Evolutionary conservation across 2,113 vertebrate species (phyloP).

Genomic region (Trematocara stigmaticum): DNA sequence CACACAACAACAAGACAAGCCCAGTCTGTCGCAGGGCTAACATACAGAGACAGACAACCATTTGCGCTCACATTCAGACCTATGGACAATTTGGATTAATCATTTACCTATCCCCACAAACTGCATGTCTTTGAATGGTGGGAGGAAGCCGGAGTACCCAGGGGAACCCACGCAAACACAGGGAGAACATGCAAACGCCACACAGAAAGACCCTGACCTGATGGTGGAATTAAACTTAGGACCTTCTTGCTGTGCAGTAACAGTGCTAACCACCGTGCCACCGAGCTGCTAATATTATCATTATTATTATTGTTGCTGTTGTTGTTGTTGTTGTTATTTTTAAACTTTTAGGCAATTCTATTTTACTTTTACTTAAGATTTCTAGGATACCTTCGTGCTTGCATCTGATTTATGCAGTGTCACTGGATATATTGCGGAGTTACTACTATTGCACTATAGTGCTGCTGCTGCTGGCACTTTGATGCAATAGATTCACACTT

Average conservation of each 20-base stretch:
- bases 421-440: neutral
- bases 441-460: neutral
- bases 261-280: neutral
- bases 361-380: neutral
- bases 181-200: neutral
- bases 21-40: neutral
- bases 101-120: too few relatives aligned
- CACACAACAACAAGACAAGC: neutral
- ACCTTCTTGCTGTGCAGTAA: neutral
- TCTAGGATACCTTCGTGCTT: neutral
- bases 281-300: neutral
- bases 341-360: neutral
- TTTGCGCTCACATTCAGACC: too few relatives aligned
- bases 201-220: neutral
- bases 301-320: too few relatives aligned
- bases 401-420: neutral
- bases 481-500: neutral
- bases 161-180: neutral
- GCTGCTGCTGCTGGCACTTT: neutral
- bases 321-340: rapidly evolving
- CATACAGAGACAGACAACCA: too few relatives aligned
- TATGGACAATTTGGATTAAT: too few relatives aligned
- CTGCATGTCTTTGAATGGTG: neutral
- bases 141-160: rapidly evolving
- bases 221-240: neutral